Conservation (phyloP, 2,113 vertebrate species). For the Gallinago undulata region DNA sequence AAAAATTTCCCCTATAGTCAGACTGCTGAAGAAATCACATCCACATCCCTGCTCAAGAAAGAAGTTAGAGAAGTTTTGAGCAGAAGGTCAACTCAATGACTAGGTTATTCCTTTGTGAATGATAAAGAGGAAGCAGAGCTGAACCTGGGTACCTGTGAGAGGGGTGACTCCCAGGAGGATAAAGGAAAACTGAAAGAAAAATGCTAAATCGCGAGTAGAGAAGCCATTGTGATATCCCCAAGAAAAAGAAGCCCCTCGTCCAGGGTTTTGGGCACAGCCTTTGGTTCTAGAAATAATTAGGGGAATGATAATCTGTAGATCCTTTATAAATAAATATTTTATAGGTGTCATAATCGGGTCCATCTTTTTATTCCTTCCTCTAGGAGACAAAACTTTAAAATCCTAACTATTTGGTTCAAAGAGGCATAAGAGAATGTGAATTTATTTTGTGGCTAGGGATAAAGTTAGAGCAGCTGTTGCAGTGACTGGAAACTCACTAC, state of each 20-base stretch:
- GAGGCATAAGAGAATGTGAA: background rate
- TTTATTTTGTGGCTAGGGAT: background rate
- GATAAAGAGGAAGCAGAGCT: background rate
- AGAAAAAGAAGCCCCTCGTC: background rate
- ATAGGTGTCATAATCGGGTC: background rate
- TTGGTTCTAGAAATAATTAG: background rate
- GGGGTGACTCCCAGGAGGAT: background rate
- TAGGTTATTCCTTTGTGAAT: background rate
- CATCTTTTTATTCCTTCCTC: background rate
- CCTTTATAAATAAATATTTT: background rate
- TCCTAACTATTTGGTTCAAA: background rate
- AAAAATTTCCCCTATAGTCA: background rate
- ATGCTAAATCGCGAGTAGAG: background rate
- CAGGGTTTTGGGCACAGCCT: background rate
- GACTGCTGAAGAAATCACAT: background rate
- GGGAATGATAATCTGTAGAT: background rate
- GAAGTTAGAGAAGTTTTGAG: background rate
- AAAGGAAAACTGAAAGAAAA: background rate
- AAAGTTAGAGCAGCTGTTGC: background rate
- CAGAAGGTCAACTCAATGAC: background rate
- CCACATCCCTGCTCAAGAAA: background rate
- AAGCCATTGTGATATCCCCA: background rate
- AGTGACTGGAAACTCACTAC: background rate
- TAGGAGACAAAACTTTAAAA: background rate
- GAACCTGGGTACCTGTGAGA: accelerated